Base-by-base conservation (phyloP, 2,797 vertebrate genomes). In the Sebastes iracundus region DNA sequence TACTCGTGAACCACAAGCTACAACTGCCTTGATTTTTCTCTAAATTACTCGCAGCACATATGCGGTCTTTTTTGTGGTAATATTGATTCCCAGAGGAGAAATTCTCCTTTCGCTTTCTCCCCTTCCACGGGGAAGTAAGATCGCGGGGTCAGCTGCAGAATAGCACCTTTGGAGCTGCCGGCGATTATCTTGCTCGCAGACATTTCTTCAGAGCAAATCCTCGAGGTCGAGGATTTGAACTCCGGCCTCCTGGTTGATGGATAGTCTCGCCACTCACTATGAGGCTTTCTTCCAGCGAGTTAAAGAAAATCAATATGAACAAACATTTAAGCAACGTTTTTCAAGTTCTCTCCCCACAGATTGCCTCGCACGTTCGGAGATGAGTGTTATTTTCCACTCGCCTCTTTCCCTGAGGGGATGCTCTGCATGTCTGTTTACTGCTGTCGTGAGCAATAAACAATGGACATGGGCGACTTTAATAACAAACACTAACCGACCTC, bases 31-130 rank as follows among this genome's bases (percentile, higher is more conserved):
- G 59, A 59, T 73, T 75, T 61, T 60, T 56, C 59, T 76, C 18
- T 62, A 38, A 72, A 20, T 38, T 56, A 32, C 70, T 87, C 0
- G 0, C 25, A 49, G 56, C n/a, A 56, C 28, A 32, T 61, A n/a
- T 35, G 32, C 1, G 0, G 61, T 22, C 22, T 55, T 71, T n/a
- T 74, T 55, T 75, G 23, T 72, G 60, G 35, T 70, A 55, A n/a
- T 88, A 88, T 84, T 58, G 84, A 90, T 87, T 64, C 78, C 65
- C 56, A 53, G 58, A 60, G 52, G 70, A 79, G 28, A 84, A 62
- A 78, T 80, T 75, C 77, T 83, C 53, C 64, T 76, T 87, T 75
- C 10, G 30, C 49, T 72, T 32, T 49, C 53, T 68, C 32, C 16
- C 11, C 0, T 63, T 76, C 22, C 53, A 7, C 11, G 0, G 42